Evolutionary conservation across 2,888 invertebrate species (phyloP).

Genomic region (Periphyllus acericola): DNA sequence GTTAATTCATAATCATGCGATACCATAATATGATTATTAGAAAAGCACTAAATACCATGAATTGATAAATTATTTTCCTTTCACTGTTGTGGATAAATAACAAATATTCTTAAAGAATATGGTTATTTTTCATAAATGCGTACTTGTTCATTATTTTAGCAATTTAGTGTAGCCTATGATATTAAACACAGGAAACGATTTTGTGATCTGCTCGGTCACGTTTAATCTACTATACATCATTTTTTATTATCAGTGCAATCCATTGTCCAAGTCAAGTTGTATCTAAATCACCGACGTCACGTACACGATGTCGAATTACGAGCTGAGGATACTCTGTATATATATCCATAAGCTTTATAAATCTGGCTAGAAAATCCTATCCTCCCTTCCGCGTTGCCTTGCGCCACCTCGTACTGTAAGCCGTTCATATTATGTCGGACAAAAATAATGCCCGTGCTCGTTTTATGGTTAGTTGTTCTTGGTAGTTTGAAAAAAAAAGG

Average conservation of each 20-base stretch:
- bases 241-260: conserved; percentile 46
- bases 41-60: too few relatives aligned
- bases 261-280: conserved; percentile 57
- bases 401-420: conserved; percentile 17
- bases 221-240: conserved; percentile 37
- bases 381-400: background rate
- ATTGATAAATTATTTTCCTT: too few relatives aligned
- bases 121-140: background rate
- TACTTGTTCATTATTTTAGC: background rate
- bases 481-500: conserved; percentile 18
- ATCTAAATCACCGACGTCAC: conserved; percentile 54
- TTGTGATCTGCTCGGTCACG: background rate
- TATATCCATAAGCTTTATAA: conserved; percentile 45
- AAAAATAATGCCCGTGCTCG: conserved; percentile 46
- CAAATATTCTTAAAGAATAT: background rate
- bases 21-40: too few relatives aligned
- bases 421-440: conserved; percentile 44
- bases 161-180: too few relatives aligned
- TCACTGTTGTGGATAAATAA: background rate
- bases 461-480: conserved; percentile 23
- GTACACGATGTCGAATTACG: conserved; percentile 56
- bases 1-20: too few relatives aligned
- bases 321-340: conserved; percentile 32
- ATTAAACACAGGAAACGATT: background rate
- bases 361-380: conserved; percentile 28